Conservation (phyloP, 2,888 invertebrate genomes). For the Tholera decimalis region DNA sequence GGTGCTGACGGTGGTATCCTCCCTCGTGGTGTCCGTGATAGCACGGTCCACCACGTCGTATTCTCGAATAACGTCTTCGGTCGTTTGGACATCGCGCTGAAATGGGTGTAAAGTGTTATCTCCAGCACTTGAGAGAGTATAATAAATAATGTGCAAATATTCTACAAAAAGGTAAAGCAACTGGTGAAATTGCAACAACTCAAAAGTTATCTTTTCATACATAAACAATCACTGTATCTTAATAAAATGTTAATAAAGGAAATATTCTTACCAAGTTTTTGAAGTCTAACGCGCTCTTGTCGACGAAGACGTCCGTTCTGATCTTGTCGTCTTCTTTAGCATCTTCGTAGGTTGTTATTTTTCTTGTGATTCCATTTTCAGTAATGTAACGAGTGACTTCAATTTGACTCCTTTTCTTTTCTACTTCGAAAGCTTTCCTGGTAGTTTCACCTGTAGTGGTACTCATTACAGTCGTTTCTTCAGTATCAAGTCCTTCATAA, state of each 20-base stretch:
- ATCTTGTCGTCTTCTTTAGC: constrained; percentile 89
- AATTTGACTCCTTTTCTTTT: constrained; percentile 88
- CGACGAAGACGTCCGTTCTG: constrained; percentile 89
- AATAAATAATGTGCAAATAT: background rate
- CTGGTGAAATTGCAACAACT: too few relatives aligned
- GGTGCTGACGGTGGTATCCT: constrained; percentile 85
- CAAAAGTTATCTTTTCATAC: too few relatives aligned
- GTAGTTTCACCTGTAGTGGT: constrained; percentile 82
- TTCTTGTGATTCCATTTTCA: constrained; percentile 87
- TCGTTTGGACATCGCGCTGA: constrained; percentile 89
- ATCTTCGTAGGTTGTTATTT: constrained; percentile 89
- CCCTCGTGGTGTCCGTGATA: constrained; percentile 86
- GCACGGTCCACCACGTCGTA: constrained; percentile 90
- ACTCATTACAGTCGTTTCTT: constrained; percentile 82
- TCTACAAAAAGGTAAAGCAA: too few relatives aligned
- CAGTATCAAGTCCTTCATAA: constrained; percentile 86
- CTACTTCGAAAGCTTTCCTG: constrained; percentile 87
- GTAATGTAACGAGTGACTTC: constrained; percentile 89
- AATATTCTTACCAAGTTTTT: constrained; percentile 90
- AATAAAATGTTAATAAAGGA: too few relatives aligned
- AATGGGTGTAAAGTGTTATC: constrained; percentile 63
- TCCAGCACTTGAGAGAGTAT: constrained; percentile 6
- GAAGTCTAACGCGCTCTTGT: constrained; percentile 89
- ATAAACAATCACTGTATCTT: too few relatives aligned
- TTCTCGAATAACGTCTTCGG: constrained; percentile 86